phyloP scores from a whole-genome alignment of 2,888 invertebrate species.

The Zaprionus obscuricornis region DNA sequence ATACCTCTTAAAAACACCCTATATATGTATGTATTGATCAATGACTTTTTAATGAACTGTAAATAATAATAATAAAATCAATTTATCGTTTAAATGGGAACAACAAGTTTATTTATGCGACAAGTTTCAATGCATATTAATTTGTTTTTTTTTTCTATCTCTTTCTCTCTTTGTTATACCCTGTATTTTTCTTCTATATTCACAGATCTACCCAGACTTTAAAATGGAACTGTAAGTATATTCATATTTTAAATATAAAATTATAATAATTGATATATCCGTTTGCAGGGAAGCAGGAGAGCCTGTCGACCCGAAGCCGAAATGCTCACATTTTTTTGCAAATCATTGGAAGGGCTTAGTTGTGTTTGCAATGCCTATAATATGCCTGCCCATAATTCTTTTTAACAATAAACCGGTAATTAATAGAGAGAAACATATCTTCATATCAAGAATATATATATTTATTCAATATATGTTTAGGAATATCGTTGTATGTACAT shows the following conservation, averaged over 20 bases:
- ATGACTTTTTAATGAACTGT: conserved; percentile 61
- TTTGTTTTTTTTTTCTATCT: conserved; percentile 18
- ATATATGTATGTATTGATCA: conserved; percentile 48
- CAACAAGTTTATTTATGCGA: conserved; percentile 10
- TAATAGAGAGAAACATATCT: conserved; percentile 30
- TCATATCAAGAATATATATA: background rate
- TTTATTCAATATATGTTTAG: conserved; percentile 72
- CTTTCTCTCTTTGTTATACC: conserved; percentile 9
- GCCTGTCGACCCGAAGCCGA: conserved; percentile 47
- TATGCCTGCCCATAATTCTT: conserved; percentile 88
- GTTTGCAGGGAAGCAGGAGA: conserved; percentile 67
- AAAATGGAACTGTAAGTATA: conserved; percentile 78
- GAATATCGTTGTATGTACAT: conserved; percentile 91
- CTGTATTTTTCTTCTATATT: conserved; percentile 35
- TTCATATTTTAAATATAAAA: background rate
- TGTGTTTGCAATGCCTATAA: conserved; percentile 88
- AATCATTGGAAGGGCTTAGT: conserved; percentile 91
- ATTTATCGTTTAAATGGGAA: conserved; percentile 19
- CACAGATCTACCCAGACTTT: conserved; percentile 53
- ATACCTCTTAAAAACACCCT: too few relatives aligned
- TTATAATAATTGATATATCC: background rate
- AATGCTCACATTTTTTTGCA: conserved; percentile 83
- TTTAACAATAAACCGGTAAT: conserved; percentile 85
- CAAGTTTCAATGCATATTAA: conserved; percentile 17
- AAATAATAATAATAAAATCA: conserved; percentile 51